phyloP scores from a whole-genome alignment of 2,113 vertebrate species.

The Cercocebus atys region DNA sequence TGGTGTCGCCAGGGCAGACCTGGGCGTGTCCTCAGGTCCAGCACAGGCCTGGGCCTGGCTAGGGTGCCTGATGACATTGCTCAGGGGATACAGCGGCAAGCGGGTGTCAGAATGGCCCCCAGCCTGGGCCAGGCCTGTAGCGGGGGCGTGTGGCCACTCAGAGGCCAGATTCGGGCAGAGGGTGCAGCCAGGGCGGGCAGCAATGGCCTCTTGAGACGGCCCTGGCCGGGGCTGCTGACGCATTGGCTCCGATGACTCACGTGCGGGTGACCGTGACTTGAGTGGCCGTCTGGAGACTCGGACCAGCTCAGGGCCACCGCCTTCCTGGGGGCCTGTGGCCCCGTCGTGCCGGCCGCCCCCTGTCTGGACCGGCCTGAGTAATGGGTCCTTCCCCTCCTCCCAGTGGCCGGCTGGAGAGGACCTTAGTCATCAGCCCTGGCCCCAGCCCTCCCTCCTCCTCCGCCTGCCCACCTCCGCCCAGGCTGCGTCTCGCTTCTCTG shows the following conservation, averaged over 20 bases:
- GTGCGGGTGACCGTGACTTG: slow-evolving; percentile 45
- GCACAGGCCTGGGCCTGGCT: neutral
- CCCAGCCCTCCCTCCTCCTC: neutral
- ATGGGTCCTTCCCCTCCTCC: slow-evolving; percentile 31
- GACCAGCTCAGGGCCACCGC: slow-evolving; percentile 18
- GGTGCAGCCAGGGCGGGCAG: slow-evolving; percentile 18
- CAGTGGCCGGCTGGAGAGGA: neutral
- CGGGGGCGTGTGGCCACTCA: neutral
- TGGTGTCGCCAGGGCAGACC: neutral
- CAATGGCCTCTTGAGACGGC: slow-evolving; percentile 40
- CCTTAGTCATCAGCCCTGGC: slow-evolving; percentile 58
- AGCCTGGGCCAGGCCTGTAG: neutral
- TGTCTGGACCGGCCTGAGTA: slow-evolving; percentile 72
- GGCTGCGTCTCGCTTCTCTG: neutral
- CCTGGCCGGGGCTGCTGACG: slow-evolving; percentile 64
- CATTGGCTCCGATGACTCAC: slow-evolving; percentile 73
- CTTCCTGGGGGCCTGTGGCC: slow-evolving; percentile 41
- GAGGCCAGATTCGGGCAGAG: neutral
- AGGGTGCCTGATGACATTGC: neutral
- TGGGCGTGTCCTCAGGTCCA: neutral
- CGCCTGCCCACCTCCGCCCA: neutral
- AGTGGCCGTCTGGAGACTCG: slow-evolving; percentile 65
- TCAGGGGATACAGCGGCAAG: neutral
- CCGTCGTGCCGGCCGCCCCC: slow-evolving; percentile 42
- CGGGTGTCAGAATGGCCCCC: neutral